Conservation (phyloP, 2,888 invertebrate genomes). For the Drosophila pegasa region DNA sequence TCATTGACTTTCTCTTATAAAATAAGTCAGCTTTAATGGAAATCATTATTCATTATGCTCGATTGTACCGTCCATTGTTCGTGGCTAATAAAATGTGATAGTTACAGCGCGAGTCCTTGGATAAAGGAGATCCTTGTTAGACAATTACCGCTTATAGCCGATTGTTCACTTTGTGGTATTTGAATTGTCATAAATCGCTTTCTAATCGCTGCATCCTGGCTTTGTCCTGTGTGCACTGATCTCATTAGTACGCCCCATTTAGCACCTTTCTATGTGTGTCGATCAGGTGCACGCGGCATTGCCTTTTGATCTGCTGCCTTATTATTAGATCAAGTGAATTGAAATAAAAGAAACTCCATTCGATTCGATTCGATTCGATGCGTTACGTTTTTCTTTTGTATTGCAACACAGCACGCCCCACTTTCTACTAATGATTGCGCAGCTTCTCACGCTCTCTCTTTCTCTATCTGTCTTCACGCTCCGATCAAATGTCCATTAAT, state of each 20-base stretch:
- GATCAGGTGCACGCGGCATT: conserved; percentile 47
- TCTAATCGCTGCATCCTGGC: conserved; percentile 45
- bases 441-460: conserved; percentile 41
- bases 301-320: conserved; percentile 33
- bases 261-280: conserved; percentile 76
- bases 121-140: conserved; percentile 30
- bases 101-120: conserved; percentile 24
- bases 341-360: conserved; percentile 33
- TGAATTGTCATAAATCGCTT: conserved; percentile 58
- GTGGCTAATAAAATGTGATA: conserved; percentile 1
- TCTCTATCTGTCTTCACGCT: conserved; percentile 55
- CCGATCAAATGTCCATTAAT: conserved; percentile 75
- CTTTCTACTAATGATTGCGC: conserved; percentile 50
- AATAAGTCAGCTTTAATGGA: conserved; percentile 23
- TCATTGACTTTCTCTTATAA: not conserved
- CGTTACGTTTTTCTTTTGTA: conserved; percentile 34
- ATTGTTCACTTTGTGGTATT: conserved; percentile 32
- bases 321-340: conserved; percentile 32
- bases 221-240: conserved; percentile 66
- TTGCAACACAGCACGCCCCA: conserved; percentile 45
- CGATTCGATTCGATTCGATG: conserved; percentile 17
- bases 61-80: conserved; percentile 40
- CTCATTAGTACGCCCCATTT: conserved; percentile 84
- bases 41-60: conserved; percentile 60
- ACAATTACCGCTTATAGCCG: conserved; percentile 25